A percentile compares a stretch with the other conserved stretches of the same genome.
Evolutionary conservation across 1,140 invertebrate genomes (phyloP).

Genomic region (Leptoteleia sp.): DNA sequence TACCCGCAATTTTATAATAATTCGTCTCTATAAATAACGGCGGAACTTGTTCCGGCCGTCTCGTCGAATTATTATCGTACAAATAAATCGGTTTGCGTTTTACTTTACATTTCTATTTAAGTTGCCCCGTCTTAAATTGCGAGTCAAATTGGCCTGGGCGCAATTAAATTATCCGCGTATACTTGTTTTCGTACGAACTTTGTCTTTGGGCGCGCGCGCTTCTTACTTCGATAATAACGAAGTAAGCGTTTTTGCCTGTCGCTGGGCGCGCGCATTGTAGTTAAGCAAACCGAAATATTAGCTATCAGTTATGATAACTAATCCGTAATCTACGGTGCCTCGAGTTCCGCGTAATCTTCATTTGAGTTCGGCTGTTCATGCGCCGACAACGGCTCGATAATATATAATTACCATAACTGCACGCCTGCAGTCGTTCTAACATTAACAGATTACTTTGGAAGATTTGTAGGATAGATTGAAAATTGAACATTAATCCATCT

Average conservation of each 20-base stretch:
- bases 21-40: slow-evolving; percentile 29
- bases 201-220: slow-evolving; percentile 28
- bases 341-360: slow-evolving; percentile 46
- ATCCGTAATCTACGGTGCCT: slow-evolving; percentile 36
- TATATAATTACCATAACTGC: slow-evolving; percentile 50
- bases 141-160: slow-evolving; percentile 26
- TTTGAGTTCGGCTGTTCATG: slow-evolving; percentile 31
- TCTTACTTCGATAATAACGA: slow-evolving; percentile 52
- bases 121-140: slow-evolving; percentile 32
- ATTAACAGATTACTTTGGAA: slow-evolving; percentile 46
- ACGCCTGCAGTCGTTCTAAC: slow-evolving; percentile 32
- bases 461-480: slow-evolving; percentile 41
- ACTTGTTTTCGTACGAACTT: slow-evolving; percentile 33
- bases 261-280: slow-evolving; percentile 24
- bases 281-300: slow-evolving; percentile 57
- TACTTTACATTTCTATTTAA: slow-evolving; percentile 11
- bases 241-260: slow-evolving; percentile 43
- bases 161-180: slow-evolving; percentile 52
- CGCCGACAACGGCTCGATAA: slow-evolving; percentile 40
- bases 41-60: neutral
- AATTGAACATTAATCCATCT: slow-evolving; percentile 16
- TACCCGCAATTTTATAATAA: slow-evolving; percentile 24
- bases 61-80: slow-evolving; percentile 18
- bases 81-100: slow-evolving; percentile 30
- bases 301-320: slow-evolving; percentile 52